These are phyloP conservation scores for Platorchestia sp. DNA, from an alignment of 1,140 invertebrate species.

Conservation along the genomic window DNA sequence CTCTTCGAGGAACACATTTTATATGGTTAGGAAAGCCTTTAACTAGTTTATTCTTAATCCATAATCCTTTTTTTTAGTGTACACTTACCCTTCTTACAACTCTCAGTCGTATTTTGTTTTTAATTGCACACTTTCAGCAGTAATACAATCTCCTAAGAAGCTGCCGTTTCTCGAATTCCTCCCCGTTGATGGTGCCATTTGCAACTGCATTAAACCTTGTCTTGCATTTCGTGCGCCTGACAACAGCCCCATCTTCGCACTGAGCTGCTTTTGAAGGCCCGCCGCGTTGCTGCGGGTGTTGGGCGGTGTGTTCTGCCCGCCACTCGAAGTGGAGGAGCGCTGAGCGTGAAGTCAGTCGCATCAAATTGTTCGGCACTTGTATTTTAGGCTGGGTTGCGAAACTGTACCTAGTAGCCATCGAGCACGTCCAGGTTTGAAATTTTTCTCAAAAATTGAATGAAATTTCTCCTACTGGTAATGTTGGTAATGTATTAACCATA, in stretches of 20 bases:
- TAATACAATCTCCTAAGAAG: not conserved
- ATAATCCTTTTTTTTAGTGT: too few relatives aligned
- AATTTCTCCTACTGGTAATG: not conserved
- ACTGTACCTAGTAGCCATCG: not conserved
- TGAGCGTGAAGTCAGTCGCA: not conserved
- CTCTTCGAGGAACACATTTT: too few relatives aligned
- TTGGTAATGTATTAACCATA: not conserved
- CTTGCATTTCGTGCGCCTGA: not conserved
- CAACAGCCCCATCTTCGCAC: not conserved
- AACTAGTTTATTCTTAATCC: too few relatives aligned
- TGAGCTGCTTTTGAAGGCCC: not conserved
- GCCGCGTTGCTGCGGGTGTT: not conserved
- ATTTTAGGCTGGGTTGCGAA: not conserved
- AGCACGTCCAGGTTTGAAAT: not conserved
- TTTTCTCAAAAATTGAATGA: not conserved
- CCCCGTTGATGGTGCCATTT: not conserved
- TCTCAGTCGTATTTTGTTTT: not conserved
- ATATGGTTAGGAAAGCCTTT: too few relatives aligned
- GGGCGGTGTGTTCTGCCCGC: not conserved
- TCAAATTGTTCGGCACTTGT: not conserved
- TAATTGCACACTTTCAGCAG: not conserved
- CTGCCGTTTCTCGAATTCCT: not conserved
- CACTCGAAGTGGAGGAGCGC: not conserved
- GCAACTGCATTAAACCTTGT: not conserved
- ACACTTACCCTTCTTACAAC: not conserved